Evolutionary conservation across 2,888 invertebrate genomes (phyloP).

Genomic region (Temnothorax unifasciatus): DNA sequence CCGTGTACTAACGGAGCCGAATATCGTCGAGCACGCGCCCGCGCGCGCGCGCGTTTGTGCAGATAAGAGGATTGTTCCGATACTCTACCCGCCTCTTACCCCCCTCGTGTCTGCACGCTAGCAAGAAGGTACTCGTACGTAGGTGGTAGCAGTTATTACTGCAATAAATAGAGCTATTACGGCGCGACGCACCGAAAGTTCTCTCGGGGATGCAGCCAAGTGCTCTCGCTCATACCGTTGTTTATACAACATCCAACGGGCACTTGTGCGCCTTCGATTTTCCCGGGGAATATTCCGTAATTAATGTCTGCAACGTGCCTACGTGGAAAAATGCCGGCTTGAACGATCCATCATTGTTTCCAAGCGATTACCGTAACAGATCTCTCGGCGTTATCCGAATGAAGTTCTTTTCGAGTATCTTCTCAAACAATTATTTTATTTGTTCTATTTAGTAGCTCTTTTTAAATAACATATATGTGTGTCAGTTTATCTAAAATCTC

Average conservation of each 20-base stretch:
- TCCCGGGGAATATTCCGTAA: slow-evolving; percentile 63
- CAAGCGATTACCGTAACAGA: slow-evolving; percentile 19
- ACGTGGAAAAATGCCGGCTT: slow-evolving; percentile 57
- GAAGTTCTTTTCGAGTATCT: background rate
- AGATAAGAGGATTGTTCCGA: slow-evolving; percentile 72
- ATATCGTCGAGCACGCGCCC: slow-evolving; percentile 51
- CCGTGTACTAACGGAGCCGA: slow-evolving; percentile 26
- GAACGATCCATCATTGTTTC: slow-evolving; percentile 63
- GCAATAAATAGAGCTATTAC: slow-evolving; percentile 74
- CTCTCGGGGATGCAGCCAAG: slow-evolving; percentile 51
- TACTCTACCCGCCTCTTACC: slow-evolving; percentile 36
- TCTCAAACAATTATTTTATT: slow-evolving; percentile 6
- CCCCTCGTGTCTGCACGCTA: slow-evolving; percentile 6
- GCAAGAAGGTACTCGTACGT: slow-evolving; percentile 41
- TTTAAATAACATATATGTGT: background rate
- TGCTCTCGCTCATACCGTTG: slow-evolving; percentile 11
- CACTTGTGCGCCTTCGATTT: slow-evolving; percentile 64
- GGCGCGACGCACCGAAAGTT: slow-evolving; percentile 65
- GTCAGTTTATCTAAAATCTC: background rate
- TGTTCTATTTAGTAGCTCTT: background rate
- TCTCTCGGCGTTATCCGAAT: background rate
- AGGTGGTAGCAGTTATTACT: slow-evolving; percentile 64
- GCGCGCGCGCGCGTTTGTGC: slow-evolving; percentile 27
- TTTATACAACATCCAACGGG: slow-evolving; percentile 51
- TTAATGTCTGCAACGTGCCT: slow-evolving; percentile 50